Percentiles rank a stretch among this genome's conserved stretches.
Evolutionary conservation across 2,888 invertebrate genomes (phyloP).

Genomic region (Saturnia pavonia): DNA sequence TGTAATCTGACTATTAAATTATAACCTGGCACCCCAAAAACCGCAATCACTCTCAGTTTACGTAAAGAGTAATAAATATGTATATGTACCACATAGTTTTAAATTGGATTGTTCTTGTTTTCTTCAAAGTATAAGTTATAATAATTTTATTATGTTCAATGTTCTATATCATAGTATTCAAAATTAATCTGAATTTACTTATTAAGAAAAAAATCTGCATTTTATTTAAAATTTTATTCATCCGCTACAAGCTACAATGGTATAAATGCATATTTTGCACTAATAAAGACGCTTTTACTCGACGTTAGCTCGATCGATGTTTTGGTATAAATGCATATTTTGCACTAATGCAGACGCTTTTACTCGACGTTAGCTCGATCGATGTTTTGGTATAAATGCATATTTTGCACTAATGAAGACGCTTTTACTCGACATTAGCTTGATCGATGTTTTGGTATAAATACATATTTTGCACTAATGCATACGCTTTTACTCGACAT

Average conservation of each 20-base stretch:
- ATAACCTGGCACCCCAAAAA: conserved; percentile 25
- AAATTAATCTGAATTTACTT: neutral
- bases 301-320: too few relatives aligned
- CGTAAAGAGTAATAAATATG: conserved; percentile 25
- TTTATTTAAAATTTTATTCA: neutral
- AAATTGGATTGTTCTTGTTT: neutral
- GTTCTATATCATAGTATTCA: neutral
- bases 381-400: neutral
- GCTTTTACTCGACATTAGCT: too few relatives aligned
- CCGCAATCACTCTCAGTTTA: conserved; percentile 28
- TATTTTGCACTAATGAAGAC: too few relatives aligned
- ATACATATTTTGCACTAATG: too few relatives aligned
- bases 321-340: too few relatives aligned
- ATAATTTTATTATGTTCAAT: neutral
- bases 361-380: too few relatives aligned
- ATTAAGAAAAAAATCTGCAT: neutral
- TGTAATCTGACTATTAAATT: conserved; percentile 33
- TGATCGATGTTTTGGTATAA: neutral
- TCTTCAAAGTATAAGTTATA: conserved; percentile 2
- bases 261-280: neutral
- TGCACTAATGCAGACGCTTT: too few relatives aligned
- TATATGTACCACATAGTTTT: conserved; percentile 7
- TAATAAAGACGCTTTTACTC: too few relatives aligned
- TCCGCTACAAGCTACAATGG: neutral
- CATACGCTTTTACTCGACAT: too few relatives aligned